Percentiles rank a stretch among this genome's conserved stretches.
These are phyloP conservation scores for Drosophila kohkoa DNA, from an alignment of 1,140 invertebrate species.

Conservation along the genomic window DNA sequence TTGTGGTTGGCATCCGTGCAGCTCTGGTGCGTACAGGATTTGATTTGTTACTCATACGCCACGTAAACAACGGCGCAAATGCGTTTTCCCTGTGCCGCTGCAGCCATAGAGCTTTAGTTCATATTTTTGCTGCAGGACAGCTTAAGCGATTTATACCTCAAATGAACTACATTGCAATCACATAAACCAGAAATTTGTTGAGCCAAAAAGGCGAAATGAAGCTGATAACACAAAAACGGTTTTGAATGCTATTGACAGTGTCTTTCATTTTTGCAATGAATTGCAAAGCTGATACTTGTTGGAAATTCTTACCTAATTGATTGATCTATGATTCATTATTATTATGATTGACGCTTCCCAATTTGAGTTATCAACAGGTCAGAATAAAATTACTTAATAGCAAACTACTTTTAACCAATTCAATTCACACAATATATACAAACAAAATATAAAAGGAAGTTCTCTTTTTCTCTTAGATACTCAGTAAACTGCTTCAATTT, in stretches of 20 bases:
- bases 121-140: not conserved
- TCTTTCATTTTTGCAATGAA: not conserved
- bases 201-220: not conserved
- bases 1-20: conserved; percentile 53
- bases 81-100: conserved; percentile 33
- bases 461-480: too few species aligned
- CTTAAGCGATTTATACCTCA: conserved; percentile 9
- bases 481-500: not conserved
- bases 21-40: conserved; percentile 37
- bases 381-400: too few species aligned
- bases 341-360: too few species aligned
- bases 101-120: not conserved
- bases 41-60: conserved; percentile 75
- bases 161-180: conserved; percentile 19
- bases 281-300: not conserved
- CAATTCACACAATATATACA: too few species aligned
- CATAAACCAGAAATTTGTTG: conserved; percentile 22
- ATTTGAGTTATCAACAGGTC: too few species aligned
- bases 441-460: too few species aligned
- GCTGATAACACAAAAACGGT: conserved; percentile 6
- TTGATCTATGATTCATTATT: not conserved
- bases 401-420: not conserved
- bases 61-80: conserved; percentile 75
- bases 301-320: not conserved
- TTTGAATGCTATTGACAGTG: conserved; percentile 1